Evolutionary conservation across 2,113 vertebrate genomes (phyloP).

Genomic region (Murina feae): DNA sequence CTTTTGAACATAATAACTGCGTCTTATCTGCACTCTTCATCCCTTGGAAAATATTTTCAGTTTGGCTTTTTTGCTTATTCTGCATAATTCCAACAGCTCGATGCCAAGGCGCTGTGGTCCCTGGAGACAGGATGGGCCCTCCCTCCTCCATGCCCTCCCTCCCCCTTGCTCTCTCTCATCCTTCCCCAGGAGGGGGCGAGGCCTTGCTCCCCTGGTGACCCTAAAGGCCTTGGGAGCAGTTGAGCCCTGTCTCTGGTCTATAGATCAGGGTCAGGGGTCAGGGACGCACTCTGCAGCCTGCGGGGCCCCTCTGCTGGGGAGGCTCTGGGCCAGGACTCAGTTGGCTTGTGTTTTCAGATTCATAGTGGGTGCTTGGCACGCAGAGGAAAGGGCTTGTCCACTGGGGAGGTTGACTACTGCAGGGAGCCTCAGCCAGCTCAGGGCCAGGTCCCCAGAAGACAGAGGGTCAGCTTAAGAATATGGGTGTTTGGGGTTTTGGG

Average conservation of each 20-base stretch:
- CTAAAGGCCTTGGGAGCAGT: not conserved
- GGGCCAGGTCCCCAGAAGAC: not conserved
- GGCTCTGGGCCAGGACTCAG: not conserved
- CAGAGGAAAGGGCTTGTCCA: not conserved
- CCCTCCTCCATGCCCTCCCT: not conserved
- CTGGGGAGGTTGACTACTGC: accelerated
- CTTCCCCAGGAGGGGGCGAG: not conserved
- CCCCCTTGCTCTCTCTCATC: too few species aligned
- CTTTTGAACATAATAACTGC: constrained; percentile 5
- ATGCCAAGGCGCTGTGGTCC: not conserved
- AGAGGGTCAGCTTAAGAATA: not conserved
- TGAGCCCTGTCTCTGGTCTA: not conserved
- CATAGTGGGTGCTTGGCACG: too few species aligned
- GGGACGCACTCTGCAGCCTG: not conserved
- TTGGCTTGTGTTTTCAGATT: not conserved
- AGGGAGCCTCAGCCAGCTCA: not conserved
- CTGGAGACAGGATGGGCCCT: not conserved
- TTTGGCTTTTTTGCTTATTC: constrained; percentile 52
- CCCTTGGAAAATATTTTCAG: constrained; percentile 60
- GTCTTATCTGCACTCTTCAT: constrained; percentile 64
- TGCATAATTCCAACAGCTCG: constrained; percentile 32
- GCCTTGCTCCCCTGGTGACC: not conserved
- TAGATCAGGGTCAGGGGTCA: not conserved
- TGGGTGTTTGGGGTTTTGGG: not conserved
- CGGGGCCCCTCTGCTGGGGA: not conserved